phyloP scores from a whole-genome alignment of 2,113 vertebrate genomes.

The Dromas ardeola region DNA sequence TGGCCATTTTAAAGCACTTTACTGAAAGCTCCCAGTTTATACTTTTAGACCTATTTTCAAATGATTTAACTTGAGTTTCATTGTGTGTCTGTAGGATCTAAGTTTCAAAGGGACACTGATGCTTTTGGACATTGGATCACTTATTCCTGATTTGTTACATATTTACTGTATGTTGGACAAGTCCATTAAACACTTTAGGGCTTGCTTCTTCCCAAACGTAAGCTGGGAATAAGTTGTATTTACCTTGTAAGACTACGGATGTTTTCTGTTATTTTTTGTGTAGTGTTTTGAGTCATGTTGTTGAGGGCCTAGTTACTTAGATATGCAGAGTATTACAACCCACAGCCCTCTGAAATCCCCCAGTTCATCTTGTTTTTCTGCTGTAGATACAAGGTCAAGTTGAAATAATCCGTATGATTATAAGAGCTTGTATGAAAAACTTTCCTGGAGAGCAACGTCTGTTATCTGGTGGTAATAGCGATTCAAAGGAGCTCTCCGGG shows the following conservation, averaged over 20 bases:
- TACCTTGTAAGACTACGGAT: neutral
- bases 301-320: neutral
- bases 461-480: constrained; percentile 25
- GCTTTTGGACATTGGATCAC: neutral
- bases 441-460: constrained; percentile 70
- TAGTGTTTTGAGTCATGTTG: neutral
- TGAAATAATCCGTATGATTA: constrained; percentile 35
- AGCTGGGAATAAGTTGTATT: neutral
- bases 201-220: neutral
- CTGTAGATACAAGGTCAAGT: constrained; percentile 15
- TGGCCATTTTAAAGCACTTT: neutral
- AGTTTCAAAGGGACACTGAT: neutral
- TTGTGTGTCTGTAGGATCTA: neutral
- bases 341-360: neutral
- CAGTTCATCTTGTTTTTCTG: neutral
- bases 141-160: neutral
- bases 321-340: neutral
- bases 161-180: neutral
- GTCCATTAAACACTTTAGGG: neutral
- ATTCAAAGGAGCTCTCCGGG: constrained; percentile 60
- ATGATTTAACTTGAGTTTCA: neutral
- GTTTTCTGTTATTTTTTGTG: neutral
- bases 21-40: neutral
- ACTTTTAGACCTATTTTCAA: neutral
- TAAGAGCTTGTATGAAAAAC: neutral